Percentiles rank a stretch among this genome's conserved stretches.
Conservation (phyloP, 2,888 invertebrate species). For the Caradrina clavipalpis region DNA sequence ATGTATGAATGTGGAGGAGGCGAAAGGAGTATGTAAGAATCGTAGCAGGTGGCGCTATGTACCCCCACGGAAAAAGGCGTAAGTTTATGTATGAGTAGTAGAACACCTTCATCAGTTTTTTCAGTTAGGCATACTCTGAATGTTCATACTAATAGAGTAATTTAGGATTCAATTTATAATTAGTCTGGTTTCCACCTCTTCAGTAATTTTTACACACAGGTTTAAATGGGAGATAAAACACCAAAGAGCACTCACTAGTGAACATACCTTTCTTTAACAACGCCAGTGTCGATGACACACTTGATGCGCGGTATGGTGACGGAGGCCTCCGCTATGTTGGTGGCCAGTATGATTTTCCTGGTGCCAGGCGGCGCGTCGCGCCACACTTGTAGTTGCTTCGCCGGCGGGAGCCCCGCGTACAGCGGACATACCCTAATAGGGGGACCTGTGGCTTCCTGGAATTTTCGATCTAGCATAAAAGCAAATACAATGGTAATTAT, state of each 20-base stretch:
- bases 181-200: too few relatives aligned
- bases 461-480: slow-evolving; percentile 68
- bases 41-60: too few relatives aligned
- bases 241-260: slow-evolving; percentile 6
- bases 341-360: slow-evolving; percentile 98
- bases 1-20: too few relatives aligned
- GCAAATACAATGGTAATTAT: slow-evolving; percentile 57
- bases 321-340: slow-evolving; percentile 99
- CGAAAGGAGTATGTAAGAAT: too few relatives aligned
- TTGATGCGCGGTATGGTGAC: slow-evolving; percentile 98
- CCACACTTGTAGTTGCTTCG: slow-evolving; percentile 97
- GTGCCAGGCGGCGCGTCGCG: slow-evolving; percentile 93
- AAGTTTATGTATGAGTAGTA: too few relatives aligned
- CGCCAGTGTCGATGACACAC: slow-evolving; percentile 97
- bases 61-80: too few relatives aligned
- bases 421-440: slow-evolving; percentile 95
- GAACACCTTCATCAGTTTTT: too few relatives aligned
- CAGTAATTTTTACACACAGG: too few relatives aligned
- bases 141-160: too few relatives aligned
- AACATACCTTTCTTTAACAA: slow-evolving; percentile 95
- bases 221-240: not conserved
- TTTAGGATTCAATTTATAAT: too few relatives aligned
- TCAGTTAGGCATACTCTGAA: too few relatives aligned
- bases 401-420: slow-evolving; percentile 97
- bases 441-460: slow-evolving; percentile 91